Conservation (phyloP, 2,797 vertebrate genomes). For the Nyctibius grandis region DNA sequence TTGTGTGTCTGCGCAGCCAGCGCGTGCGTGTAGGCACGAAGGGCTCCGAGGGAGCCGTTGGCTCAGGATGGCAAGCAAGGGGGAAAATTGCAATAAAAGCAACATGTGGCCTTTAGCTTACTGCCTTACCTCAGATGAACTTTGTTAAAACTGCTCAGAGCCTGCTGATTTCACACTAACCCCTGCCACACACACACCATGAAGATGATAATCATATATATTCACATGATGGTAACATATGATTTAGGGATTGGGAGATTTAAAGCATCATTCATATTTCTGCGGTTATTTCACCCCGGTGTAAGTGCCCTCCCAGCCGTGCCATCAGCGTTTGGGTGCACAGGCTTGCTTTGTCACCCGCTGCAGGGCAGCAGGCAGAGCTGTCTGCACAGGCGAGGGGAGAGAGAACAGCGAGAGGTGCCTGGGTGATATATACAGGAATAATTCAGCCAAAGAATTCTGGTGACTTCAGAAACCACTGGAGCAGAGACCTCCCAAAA, state of each 20-base stretch:
- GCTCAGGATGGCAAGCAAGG: not conserved
- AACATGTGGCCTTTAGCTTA: constrained; percentile 67
- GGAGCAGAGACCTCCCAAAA: not conserved
- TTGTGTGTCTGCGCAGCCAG: constrained; percentile 5
- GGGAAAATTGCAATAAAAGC: constrained; percentile 56
- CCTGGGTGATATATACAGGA: not conserved
- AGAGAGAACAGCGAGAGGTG: not conserved
- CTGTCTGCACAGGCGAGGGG: not conserved
- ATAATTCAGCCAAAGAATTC: not conserved
- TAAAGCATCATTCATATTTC: not conserved
- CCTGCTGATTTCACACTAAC: not conserved
- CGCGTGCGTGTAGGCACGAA: constrained; percentile 37
- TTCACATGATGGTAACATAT: not conserved
- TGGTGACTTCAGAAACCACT: not conserved
- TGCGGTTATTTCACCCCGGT: not conserved
- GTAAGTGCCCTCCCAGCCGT: not conserved
- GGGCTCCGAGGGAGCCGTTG: constrained; percentile 26
- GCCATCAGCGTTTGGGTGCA: rapidly evolving
- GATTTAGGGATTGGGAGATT: not conserved
- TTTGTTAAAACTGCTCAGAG: constrained; percentile 29
- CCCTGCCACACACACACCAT: not conserved
- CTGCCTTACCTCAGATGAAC: constrained; percentile 65
- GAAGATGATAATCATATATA: not conserved
- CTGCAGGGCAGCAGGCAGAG: not conserved
- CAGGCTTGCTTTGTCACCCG: not conserved